Evolutionary conservation across 1,140 invertebrate genomes (phyloP), one percentile per base, ranked within the genome.

Genomic region (Platorchestia sp.): DNA sequence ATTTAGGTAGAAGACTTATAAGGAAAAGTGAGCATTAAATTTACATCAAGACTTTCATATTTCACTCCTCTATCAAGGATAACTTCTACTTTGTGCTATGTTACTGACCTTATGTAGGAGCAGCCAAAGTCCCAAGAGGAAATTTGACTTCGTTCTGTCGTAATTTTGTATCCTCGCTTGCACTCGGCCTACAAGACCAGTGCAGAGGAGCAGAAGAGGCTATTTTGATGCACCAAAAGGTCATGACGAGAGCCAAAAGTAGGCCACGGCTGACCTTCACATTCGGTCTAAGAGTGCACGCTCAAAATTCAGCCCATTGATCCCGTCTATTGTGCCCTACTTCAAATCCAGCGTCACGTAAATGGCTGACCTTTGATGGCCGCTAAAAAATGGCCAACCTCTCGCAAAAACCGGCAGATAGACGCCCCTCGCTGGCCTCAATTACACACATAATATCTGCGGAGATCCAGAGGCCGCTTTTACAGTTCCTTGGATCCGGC

Each of bases 241-340:
- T 89, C 87, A 89, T 89, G 14, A 14, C 41, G 41, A 41, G 87
- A 5, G 87, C 43, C 36, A 27, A 36, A 89, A 89, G 87, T 89
- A 89, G 87, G 87, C 27, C 87, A 89, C 87, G 87, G 36, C 87
- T 42, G 87, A 89, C 87, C 87, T 89, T 89, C 87, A 89, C 36
- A 42, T 36, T 89, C n/a, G 87, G 87, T 44, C 87, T 89, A 5
- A 42, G 87, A 36, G 87, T 44, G 27, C 41, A 14, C 43, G 87
- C 87, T 42, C n/a, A 89, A 89, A 89, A 89, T 89, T 41, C 43
- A 14, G n/a, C 27, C 41, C 27, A 89, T 89, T 89, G 87, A 89
- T 89, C 16, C 41, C 10, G 14, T 89, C 87, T 42, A 89, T 89
- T 89, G n/a, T 89, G 43, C 16, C 43, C 0, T 44, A 42, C n/a